A percentile compares a stretch with the other conserved stretches of the same genome.
Evolutionary conservation across 2,113 vertebrate genomes (phyloP).

Genomic region (Equus quagga): DNA sequence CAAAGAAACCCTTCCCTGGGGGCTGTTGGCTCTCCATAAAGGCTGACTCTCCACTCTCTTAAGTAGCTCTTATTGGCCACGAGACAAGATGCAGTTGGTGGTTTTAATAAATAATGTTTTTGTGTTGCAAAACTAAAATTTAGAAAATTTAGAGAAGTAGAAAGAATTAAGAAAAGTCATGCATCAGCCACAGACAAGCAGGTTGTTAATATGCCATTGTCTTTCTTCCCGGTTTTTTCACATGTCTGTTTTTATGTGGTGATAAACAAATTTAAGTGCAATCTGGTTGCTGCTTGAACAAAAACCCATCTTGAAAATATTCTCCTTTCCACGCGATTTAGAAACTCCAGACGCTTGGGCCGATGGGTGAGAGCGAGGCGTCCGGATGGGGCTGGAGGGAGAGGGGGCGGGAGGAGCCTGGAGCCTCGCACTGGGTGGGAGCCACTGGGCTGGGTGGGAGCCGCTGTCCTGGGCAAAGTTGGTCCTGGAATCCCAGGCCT

Average conservation of each 20-base stretch:
- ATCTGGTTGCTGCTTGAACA: not conserved
- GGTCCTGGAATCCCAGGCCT: conserved; percentile 8
- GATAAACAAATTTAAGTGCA: not conserved
- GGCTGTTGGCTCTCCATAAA: not conserved
- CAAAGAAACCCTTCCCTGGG: conserved; percentile 56
- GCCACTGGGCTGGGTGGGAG: conserved; percentile 36
- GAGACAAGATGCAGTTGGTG: conserved; percentile 26
- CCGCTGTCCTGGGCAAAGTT: conserved; percentile 1
- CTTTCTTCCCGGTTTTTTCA: not conserved
- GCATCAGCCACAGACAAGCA: not conserved
- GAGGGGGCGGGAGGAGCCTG: accelerated
- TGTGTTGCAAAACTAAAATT: conserved; percentile 62
- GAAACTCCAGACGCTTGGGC: not conserved
- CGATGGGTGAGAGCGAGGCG: too few species aligned
- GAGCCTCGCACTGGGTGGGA: not conserved
- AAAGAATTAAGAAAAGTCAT: not conserved
- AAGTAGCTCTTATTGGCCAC: conserved; percentile 44
- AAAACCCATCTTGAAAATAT: not conserved
- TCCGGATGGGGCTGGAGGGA: not conserved
- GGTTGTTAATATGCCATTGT: not conserved
- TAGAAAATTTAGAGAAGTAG: conserved; percentile 51
- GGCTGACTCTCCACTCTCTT: not conserved
- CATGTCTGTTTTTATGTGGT: not conserved
- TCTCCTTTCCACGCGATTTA: not conserved
- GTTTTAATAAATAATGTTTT: conserved; percentile 73